Base-by-base conservation (phyloP, 2,113 vertebrate genomes). In the Amphilophus citrinellus region DNA sequence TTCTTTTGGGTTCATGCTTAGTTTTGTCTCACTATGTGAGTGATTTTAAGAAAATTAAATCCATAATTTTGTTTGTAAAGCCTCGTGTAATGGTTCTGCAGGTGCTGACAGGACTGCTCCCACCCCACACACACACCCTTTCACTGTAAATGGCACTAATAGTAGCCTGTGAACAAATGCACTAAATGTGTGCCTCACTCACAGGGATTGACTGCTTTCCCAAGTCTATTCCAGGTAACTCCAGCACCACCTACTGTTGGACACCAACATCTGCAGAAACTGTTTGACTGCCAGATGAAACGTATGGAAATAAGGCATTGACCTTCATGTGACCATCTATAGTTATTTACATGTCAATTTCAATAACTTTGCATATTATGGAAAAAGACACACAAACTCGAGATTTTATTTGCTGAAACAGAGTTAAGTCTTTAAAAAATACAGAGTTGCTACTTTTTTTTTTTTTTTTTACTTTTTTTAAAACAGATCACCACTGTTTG, bases 351-450 rank as follows among this genome's bases (percentile, higher is more conserved):
- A 73, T 73, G 27, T 30, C 47, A 68, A 63, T 80, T 22, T 76
- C 2, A 47, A n/a, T 4, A 68, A 75, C 24, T 13, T 2, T 14
- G 53, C 13, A 77, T 4, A 77, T 39, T 27, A 68, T 5, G 22
- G 20, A 76, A 71, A 79, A 59, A 86, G 13, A 90, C 44, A 79
- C 20, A 7, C 89, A 58, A 89, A 91, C 85, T 92, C 88, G 90
- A 85, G 63, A 80, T 86, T 95, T 94, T 94, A 95, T 95, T 96
- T 93, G 87, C 88, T 88, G 90, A 95, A 93, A 94, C 95, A 94
- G 80, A 91, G 89, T 91, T 91, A 83, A 66, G 53, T 84, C 79
- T 94, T 92, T 85, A 87, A 88, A 94, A 95, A 95, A 95, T 87
- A 94, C 88, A 92, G 84, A 85, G 91, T 82, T 89, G 93, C 93